Evolutionary conservation across 2,797 vertebrate species (phyloP).

Genomic region (Sebastes oblongus): DNA sequence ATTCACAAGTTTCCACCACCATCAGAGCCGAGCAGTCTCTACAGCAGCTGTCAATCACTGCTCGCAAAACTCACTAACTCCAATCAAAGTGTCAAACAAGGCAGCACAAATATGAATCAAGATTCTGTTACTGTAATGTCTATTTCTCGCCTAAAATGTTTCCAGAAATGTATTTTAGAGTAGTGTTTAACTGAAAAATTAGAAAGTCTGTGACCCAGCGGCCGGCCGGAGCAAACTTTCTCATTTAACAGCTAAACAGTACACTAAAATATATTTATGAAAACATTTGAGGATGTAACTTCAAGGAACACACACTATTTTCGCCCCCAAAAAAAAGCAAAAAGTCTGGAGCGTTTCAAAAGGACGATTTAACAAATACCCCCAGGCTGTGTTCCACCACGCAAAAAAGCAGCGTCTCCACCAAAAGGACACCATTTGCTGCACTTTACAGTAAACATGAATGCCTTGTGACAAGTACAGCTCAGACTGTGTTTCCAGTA

Average conservation of each 20-base stretch:
- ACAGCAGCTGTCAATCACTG: too few relatives aligned
- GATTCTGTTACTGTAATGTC: too few relatives aligned
- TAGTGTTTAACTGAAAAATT: too few relatives aligned
- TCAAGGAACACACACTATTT: not conserved
- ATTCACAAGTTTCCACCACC: too few relatives aligned
- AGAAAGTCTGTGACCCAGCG: fast-evolving
- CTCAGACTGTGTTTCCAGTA: not conserved
- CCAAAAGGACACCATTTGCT: not conserved
- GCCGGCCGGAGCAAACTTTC: too few relatives aligned
- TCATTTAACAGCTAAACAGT: too few relatives aligned
- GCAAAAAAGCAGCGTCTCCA: not conserved
- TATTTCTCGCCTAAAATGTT: too few relatives aligned
- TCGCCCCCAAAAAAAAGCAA: too few relatives aligned
- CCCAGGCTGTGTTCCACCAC: not conserved
- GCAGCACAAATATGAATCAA: too few relatives aligned
- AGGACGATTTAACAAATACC: not conserved
- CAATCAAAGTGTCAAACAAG: fast-evolving
- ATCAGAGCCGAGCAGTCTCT: too few relatives aligned
- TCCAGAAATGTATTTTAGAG: fast-evolving
- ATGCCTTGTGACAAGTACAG: not conserved
- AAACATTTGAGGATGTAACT: too few relatives aligned
- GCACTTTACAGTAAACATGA: not conserved
- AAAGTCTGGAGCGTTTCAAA: not conserved
- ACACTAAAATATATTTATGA: too few relatives aligned
- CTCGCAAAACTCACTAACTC: fast-evolving